Evolutionary conservation across 2,797 vertebrate genomes (phyloP).

Genomic region (Takifugu rubripes): DNA sequence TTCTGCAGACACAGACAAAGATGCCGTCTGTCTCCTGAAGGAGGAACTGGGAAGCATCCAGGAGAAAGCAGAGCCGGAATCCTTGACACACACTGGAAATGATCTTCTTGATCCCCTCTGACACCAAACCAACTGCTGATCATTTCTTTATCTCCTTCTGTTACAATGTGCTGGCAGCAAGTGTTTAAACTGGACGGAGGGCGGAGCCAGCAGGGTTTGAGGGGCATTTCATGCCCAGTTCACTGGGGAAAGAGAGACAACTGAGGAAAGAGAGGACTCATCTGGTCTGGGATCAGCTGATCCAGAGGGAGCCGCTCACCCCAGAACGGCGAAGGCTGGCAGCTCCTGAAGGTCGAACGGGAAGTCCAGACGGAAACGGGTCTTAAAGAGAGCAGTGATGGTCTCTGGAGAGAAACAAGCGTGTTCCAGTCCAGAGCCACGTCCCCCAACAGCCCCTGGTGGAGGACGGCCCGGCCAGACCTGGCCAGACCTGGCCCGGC

Average conservation of each 20-base stretch:
- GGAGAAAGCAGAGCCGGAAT: constrained; percentile 1
- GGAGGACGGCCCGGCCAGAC: too few species aligned
- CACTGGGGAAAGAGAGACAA: constrained; percentile 10
- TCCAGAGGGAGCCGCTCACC: constrained; percentile 76
- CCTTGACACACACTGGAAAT: constrained; percentile 1
- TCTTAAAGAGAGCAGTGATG: constrained; percentile 98
- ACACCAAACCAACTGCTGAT: neutral
- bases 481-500: too few species aligned
- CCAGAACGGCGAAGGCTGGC: constrained; percentile 93
- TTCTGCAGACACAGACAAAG: constrained; percentile 64
- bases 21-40: neutral
- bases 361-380: constrained; percentile 95
- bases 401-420: constrained; percentile 80
- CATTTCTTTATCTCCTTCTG: constrained; percentile 19
- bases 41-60: constrained; percentile 9
- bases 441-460: neutral
- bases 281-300: constrained; percentile 17
- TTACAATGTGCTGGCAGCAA: constrained; percentile 11
- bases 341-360: constrained; percentile 98
- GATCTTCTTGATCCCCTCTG: neutral
- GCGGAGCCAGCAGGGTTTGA: constrained; percentile 39
- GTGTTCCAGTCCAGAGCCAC: constrained; percentile 9
- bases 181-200: constrained; percentile 21
- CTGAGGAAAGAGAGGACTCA: constrained; percentile 3
- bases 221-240: constrained; percentile 46